Conservation (phyloP, 2,113 vertebrate species). For the Muscicapa adusta region DNA sequence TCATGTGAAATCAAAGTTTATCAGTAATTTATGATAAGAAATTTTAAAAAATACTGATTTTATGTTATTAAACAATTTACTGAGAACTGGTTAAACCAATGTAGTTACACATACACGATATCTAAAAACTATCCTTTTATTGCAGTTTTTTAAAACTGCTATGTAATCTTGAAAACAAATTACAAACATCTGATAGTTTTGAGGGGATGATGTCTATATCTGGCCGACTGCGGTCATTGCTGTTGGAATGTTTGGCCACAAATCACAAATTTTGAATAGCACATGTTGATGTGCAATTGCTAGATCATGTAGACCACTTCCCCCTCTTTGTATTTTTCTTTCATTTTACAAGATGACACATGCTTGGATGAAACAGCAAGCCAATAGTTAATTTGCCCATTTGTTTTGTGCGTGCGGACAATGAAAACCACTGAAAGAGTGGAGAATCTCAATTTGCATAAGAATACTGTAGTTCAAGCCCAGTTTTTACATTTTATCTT, state of each 20-base stretch:
- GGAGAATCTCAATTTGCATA: neutral
- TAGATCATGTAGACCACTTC: neutral
- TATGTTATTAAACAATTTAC: neutral
- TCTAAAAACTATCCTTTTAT: neutral
- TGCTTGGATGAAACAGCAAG: neutral
- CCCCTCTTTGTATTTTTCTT: neutral
- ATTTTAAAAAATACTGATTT: neutral
- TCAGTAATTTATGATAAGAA: neutral
- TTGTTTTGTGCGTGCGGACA: neutral
- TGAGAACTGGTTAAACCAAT: neutral
- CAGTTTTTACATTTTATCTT: constrained; percentile 27
- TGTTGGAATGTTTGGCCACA: neutral
- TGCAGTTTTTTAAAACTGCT: neutral
- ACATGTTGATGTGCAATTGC: neutral
- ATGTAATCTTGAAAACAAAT: neutral
- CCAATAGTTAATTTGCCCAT: neutral
- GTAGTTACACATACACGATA: neutral
- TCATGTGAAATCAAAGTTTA: neutral
- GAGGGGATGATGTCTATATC: neutral
- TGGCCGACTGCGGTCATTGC: neutral
- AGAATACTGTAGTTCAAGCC: neutral
- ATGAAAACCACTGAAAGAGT: neutral
- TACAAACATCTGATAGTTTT: neutral
- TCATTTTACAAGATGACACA: neutral
- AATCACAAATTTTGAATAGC: neutral